These are phyloP conservation scores for Pseudorhombus dupliciocellatus DNA, from an alignment of 2,113 vertebrate species.

Conservation along the genomic window DNA sequence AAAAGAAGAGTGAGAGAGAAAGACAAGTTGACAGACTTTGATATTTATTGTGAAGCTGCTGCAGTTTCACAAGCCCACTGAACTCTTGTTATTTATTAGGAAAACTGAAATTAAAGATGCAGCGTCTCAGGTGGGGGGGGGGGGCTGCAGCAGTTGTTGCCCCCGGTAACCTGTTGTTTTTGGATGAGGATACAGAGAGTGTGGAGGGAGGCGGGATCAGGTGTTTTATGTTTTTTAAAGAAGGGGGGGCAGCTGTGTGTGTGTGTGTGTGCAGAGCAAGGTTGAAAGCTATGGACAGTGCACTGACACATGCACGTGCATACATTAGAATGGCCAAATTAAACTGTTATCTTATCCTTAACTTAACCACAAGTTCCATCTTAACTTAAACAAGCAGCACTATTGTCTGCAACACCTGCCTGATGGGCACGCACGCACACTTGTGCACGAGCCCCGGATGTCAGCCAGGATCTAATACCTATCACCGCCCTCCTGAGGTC, in stretches of 20 bases:
- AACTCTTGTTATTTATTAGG: background rate
- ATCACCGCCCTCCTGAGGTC: constrained; percentile 66
- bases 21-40: background rate
- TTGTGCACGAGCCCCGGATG: constrained; percentile 61
- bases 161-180: constrained; percentile 19
- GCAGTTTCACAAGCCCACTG: background rate
- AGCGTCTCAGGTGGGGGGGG: constrained; percentile 5
- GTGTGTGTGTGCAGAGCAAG: too few species aligned
- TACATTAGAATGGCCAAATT: too few species aligned
- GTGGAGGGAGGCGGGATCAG: constrained; percentile 1
- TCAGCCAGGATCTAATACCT: constrained; percentile 64
- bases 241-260: too few species aligned
- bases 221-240: background rate
- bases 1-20: constrained; percentile 17
- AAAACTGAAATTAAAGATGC: background rate
- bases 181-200: background rate
- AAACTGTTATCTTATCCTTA: too few species aligned
- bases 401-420: constrained; percentile 47
- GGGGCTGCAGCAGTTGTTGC: constrained; percentile 5
- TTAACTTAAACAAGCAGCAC: background rate
- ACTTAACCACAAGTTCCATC: too few species aligned
- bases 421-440: background rate
- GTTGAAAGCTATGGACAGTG: background rate
- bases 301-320: background rate
- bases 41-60: background rate